Evolutionary conservation across 2,888 invertebrate genomes (phyloP).

Genomic region (Latrodectus hesperus): DNA sequence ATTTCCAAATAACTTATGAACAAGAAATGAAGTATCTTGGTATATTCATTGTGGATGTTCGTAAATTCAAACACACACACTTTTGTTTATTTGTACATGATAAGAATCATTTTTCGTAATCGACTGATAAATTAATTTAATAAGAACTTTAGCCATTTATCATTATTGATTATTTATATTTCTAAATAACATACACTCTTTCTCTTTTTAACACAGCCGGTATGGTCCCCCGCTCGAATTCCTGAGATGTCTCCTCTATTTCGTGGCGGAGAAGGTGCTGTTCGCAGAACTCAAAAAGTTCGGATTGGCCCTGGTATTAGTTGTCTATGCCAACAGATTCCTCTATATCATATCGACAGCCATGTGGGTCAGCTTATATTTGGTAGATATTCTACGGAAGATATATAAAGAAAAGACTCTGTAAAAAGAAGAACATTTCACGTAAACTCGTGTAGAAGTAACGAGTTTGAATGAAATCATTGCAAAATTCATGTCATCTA

Average conservation of each 20-base stretch:
- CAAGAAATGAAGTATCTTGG: no score
- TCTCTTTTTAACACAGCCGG: not conserved
- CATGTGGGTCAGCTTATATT: slow-evolving; percentile 35
- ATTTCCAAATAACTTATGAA: no score
- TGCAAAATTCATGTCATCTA: no score
- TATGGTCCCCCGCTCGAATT: slow-evolving; percentile 47
- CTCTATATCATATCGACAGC: slow-evolving; percentile 5
- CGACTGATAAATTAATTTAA: no score
- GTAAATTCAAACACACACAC: no score
- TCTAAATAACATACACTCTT: not conserved
- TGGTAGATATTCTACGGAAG: slow-evolving; percentile 8
- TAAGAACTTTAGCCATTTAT: no score
- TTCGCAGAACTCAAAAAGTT: slow-evolving; percentile 33
- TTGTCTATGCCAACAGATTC: slow-evolving; percentile 19
- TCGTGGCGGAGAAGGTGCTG: slow-evolving; percentile 38
- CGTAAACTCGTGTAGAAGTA: no score
- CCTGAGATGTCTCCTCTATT: slow-evolving; percentile 37
- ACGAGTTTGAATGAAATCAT: no score
- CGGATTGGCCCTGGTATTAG: slow-evolving; percentile 4
- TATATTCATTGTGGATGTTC: no score
- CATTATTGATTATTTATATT: no score
- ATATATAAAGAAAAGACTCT: slow-evolving; percentile 39
- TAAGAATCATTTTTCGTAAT: no score
- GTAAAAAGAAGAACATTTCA: not conserved
- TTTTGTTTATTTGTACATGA: no score